These are phyloP conservation scores for Gobionotothen gibberifrons DNA, from an alignment of 2,797 vertebrate genomes.

Conservation along the genomic window DNA sequence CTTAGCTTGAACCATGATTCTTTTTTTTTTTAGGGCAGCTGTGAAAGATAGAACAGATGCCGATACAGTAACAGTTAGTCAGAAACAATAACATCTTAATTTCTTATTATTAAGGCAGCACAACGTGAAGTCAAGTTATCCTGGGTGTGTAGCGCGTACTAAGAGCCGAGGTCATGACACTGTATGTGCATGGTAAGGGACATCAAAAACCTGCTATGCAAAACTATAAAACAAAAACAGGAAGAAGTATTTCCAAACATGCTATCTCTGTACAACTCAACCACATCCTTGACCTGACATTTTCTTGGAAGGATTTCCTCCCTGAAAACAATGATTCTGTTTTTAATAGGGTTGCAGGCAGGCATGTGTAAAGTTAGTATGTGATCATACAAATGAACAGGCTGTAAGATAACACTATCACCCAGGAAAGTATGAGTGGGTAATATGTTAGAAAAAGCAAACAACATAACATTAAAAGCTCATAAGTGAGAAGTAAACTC, in stretches of 20 bases:
- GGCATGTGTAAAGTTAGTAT: not conserved
- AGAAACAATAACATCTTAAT: not conserved
- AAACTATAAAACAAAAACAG: not conserved
- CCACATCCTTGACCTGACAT: not conserved
- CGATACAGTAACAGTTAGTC: not conserved
- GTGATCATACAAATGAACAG: not conserved
- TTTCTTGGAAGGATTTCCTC: not conserved
- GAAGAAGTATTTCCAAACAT: not conserved
- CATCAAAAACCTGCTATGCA: not conserved
- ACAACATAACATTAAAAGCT: not conserved
- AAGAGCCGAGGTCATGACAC: no score
- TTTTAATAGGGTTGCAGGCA: not conserved
- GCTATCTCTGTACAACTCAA: not conserved
- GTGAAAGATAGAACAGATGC: constrained; percentile 3
- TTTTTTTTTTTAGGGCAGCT: constrained; percentile 29
- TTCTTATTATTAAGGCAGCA: not conserved
- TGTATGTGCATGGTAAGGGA: not conserved
- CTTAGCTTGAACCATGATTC: constrained; percentile 87
- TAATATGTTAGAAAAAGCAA: not conserved
- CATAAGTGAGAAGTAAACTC: not conserved
- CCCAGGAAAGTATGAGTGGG: no score
- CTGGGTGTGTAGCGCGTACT: not conserved
- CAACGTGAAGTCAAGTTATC: no score
- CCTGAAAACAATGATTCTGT: not conserved
- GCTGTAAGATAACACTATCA: not conserved